phyloP scores from a whole-genome alignment of 2,888 invertebrate genomes.

The Melanophora roralis region DNA sequence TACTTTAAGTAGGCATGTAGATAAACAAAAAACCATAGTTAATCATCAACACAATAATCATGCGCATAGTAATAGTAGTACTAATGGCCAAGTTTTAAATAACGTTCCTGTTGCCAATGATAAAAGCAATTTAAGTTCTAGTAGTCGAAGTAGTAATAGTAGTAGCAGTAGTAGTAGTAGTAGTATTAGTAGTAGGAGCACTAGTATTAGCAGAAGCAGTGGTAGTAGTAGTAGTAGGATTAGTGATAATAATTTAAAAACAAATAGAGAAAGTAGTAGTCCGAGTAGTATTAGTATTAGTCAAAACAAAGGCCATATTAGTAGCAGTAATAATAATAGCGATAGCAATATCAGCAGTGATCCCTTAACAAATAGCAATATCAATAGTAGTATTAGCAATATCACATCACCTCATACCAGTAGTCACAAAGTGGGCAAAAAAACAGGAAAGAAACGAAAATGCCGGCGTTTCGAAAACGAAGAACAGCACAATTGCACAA shows the following conservation, averaged over 20 bases:
- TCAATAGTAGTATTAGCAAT: conserved; percentile 19
- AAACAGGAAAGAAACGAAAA: conserved; percentile 71
- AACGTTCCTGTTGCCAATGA: conserved; percentile 71
- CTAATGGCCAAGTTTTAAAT: conserved; percentile 66
- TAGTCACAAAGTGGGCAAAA: conserved; percentile 65
- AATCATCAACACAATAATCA: conserved; percentile 60
- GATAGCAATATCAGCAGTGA: conserved; percentile 42
- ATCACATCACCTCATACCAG: conserved; percentile 23
- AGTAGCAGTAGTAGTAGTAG: conserved; percentile 66
- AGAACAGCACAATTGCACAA: conserved; percentile 72
- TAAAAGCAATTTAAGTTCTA: conserved; percentile 65
- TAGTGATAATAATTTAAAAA: no score
- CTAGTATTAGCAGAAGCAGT: conserved; percentile 67
- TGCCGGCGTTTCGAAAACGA: conserved; percentile 74
- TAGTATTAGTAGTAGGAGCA: conserved; percentile 63
- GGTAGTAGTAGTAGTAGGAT: conserved; percentile 63
- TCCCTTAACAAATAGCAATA: conserved; percentile 13
- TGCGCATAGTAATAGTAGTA: conserved; percentile 12
- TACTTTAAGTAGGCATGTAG: conserved; percentile 63
- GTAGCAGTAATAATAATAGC: conserved; percentile 66
- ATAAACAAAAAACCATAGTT: conserved; percentile 63
- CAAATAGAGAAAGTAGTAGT: conserved; percentile 37
- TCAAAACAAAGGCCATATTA: conserved; percentile 67
- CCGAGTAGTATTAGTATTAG: conserved; percentile 66
- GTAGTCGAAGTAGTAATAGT: conserved; percentile 62